Evolutionary conservation across 2,888 invertebrate genomes (phyloP), one percentile per base, ranked within the genome.

Genomic region (Lithosia quadra): DNA sequence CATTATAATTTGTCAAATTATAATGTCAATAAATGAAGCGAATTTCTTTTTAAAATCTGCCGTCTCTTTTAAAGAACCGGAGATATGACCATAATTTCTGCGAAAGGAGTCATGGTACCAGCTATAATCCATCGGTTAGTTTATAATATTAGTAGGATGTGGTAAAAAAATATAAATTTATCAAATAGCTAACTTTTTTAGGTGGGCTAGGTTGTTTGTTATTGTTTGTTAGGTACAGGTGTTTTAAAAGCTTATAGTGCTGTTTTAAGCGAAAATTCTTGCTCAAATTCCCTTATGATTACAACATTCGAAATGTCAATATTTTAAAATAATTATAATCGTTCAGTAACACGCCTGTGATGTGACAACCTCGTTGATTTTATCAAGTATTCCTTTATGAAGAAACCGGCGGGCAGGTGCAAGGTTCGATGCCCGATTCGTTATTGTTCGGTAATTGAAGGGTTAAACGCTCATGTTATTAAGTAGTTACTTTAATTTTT

Each of bases 371-470:
- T 78, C 75, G 76, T 80, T 73, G 78, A 83, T 83, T 76, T 82
- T 82, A 83, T 83, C 81, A 79, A 75, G 69, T 63, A 65, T 57
- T 69, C 67, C 76, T 75, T 74, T 73, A 78, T 77, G 72, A 70
- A 76, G 76, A 72, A 77, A 82, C 80, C 72, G 71, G 77, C 71
- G 43, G 70, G 76, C 78, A 76, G 80, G 78, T 81, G 81, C 71
- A 68, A 65, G 72, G 78, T 74, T 78, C 79, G 77, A 71, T 82
- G 76, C 65, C 77, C 74, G 69, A 53, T 65, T 73, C 78, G 68
- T 77, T 77, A 84, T 77, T 75, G 80, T 82, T 81, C 81, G 77
- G 80, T 82, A 81, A 82, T 81, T 80, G 80, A 77, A 82, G 77
- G 78, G 77, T 55, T 70, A 4, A 4, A 60, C 80, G 76, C 73